Conservation (phyloP, 2,113 vertebrate genomes). For the Centropus unirufus region DNA sequence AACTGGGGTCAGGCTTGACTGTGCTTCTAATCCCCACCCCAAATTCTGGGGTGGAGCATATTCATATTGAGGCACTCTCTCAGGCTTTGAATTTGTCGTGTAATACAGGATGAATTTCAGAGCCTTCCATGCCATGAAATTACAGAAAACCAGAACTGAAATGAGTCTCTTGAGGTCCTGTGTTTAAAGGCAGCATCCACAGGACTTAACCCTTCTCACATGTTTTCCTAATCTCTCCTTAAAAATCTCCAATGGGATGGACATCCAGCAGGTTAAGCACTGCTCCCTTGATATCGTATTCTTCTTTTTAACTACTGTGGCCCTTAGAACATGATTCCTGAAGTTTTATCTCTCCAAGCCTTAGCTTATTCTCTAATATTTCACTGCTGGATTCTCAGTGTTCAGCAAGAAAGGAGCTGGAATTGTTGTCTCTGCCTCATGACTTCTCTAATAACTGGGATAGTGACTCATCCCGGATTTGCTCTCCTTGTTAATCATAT, state of each 20-base stretch:
- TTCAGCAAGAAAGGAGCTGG: background rate
- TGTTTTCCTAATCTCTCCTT: slow-evolving; percentile 46
- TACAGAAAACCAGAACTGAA: slow-evolving; percentile 5
- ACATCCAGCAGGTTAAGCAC: slow-evolving; percentile 9
- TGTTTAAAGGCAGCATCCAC: slow-evolving; percentile 34
- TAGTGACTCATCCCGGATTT: background rate
- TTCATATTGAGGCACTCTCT: background rate
- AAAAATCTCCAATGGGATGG: background rate
- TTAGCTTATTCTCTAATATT: slow-evolving; percentile 5
- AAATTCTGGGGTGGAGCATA: background rate
- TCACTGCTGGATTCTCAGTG: background rate
- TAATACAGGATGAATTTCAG: slow-evolving; percentile 2
- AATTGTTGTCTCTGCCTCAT: background rate
- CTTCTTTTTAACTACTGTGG: slow-evolving; percentile 5
- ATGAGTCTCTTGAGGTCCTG: background rate
- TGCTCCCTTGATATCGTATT: background rate
- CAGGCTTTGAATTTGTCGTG: slow-evolving; percentile 24
- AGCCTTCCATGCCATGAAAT: background rate
- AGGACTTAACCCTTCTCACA: background rate
- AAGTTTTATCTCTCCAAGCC: background rate
- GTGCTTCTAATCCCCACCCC: background rate
- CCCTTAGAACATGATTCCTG: background rate
- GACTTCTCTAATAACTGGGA: background rate
- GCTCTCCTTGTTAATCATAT: background rate
- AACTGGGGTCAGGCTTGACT: background rate